Evolutionary conservation across 2,888 invertebrate genomes (phyloP).

Genomic region (Ochropacha duplaris): DNA sequence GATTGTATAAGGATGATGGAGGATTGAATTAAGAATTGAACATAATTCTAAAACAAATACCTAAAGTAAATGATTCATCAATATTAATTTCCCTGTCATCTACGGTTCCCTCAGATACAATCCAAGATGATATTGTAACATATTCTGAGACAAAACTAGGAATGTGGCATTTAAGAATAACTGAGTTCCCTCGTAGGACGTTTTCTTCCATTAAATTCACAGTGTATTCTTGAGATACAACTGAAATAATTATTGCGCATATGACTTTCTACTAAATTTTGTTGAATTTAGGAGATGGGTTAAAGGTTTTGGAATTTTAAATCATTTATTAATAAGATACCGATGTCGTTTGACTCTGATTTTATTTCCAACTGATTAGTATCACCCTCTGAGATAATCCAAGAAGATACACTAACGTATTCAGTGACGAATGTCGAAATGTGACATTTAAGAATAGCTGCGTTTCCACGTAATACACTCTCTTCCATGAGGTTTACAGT

Average conservation of each 20-base stretch:
- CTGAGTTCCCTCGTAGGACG: conserved; percentile 94
- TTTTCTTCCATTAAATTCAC: conserved; percentile 97
- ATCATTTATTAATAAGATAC: conserved; percentile 41
- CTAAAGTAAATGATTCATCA: conserved; percentile 63
- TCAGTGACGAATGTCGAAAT: conserved; percentile 96
- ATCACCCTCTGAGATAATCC: conserved; percentile 90
- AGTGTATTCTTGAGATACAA: conserved; percentile 93
- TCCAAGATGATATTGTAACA: conserved; percentile 93
- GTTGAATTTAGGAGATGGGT: conserved; percentile 19
- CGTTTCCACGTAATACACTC: conserved; percentile 94
- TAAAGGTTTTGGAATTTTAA: conserved; percentile 15
- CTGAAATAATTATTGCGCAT: conserved; percentile 81
- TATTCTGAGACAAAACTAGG: conserved; percentile 96
- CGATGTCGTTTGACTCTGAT: conserved; percentile 66
- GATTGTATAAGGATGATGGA: not conserved
- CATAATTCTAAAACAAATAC: conserved; percentile 43
- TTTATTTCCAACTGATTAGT: conserved; percentile 74
- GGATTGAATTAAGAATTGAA: conserved; percentile 3
- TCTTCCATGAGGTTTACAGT: conserved; percentile 95
- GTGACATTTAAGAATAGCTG: conserved; percentile 95
- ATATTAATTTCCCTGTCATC: conserved; percentile 65
- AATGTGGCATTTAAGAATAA: conserved; percentile 95
- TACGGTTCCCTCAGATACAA: conserved; percentile 89
- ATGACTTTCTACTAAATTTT: not conserved
- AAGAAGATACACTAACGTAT: conserved; percentile 93